These are phyloP conservation scores for Unio pictorum DNA, from an alignment of 2,888 invertebrate species.

Conservation along the genomic window DNA sequence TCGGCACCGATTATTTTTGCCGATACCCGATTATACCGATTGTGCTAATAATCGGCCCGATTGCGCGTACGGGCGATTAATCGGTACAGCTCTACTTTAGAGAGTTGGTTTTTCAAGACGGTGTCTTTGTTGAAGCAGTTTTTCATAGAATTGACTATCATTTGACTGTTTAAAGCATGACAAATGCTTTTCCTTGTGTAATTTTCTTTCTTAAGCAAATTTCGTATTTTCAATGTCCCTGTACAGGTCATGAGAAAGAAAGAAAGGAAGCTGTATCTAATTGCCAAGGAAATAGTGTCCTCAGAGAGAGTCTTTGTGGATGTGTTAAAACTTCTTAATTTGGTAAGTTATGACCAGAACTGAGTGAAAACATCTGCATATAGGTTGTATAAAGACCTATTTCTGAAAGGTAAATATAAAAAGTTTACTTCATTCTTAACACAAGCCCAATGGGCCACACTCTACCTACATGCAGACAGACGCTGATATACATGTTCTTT, in stretches of 20 bases:
- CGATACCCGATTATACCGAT: too few relatives aligned
- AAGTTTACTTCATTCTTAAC: too few relatives aligned
- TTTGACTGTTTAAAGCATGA: not conserved
- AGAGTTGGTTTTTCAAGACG: not conserved
- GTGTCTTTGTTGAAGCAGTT: not conserved
- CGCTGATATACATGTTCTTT: too few relatives aligned
- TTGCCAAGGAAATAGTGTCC: slow-evolving; percentile 75
- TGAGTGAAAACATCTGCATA: not conserved
- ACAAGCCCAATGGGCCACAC: too few relatives aligned
- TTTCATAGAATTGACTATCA: not conserved
- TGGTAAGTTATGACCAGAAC: slow-evolving; percentile 55
- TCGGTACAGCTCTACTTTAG: not conserved
- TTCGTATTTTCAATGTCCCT: slow-evolving; percentile 1
- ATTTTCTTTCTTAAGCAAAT: slow-evolving; percentile 16
- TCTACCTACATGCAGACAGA: too few relatives aligned
- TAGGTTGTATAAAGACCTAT: slow-evolving; percentile 1
- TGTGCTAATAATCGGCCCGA: too few relatives aligned
- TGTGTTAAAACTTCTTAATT: slow-evolving; percentile 74
- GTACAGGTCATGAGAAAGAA: slow-evolving; percentile 50
- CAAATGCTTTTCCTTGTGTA: not conserved
- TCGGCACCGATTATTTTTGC: too few relatives aligned
- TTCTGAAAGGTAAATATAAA: not conserved
- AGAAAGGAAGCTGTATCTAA: slow-evolving; percentile 72
- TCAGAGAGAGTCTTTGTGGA: slow-evolving; percentile 76
- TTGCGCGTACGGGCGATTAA: too few relatives aligned